Evolutionary conservation across 2,797 vertebrate genomes (phyloP), one percentile per base, ranked within the genome.

Genomic region (Gallirallus australis): DNA sequence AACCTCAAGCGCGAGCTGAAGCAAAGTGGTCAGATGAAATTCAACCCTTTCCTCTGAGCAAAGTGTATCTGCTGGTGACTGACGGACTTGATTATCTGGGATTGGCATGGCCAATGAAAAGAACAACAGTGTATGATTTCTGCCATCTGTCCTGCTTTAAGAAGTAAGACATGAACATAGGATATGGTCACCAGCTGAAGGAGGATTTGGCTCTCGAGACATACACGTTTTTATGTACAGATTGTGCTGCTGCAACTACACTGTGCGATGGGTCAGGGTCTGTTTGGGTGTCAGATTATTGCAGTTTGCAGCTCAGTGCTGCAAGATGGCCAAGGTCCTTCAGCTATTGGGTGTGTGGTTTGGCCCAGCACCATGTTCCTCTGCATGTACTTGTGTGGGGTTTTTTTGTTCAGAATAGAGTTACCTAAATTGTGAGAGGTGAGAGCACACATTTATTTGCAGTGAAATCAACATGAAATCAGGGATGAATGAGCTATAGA

Each of bases 131-230:
- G 70, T 47, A 65, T 71, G 89, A 83, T 94, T 97, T 83, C 94
- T 94, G 89, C 93, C 76, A 78, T 83, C 82, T 93, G 94, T 88
- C 79, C 92, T 61, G 65, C 45, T 91, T 75, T 91, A 93, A 92
- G 71, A 68, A 84, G 78, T 33, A 48, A 86, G 61, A 65, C 30
- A 9, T 53, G 88, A 91, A 73, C 60, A 13, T 10, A 73, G 78
- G 75, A 68, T 92, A 30, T 89, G 83, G 90, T 45, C 90, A 87
- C 91, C 88, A 94, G 66, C 80, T 88, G 95, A 93, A 66, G 53
- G 81, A 82, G 68, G 64, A 64, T 92, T 84, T 90, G 88, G 52
- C 63, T 66, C 56, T 80, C 9, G 45, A 54, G 40, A 68, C 20
- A 9, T 18, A 47, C 6, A 11, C n/a, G 7, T 71, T 42, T 76